Evolutionary conservation across 2,113 vertebrate genomes (phyloP).

Genomic region (Megaptera novaeangliae): DNA sequence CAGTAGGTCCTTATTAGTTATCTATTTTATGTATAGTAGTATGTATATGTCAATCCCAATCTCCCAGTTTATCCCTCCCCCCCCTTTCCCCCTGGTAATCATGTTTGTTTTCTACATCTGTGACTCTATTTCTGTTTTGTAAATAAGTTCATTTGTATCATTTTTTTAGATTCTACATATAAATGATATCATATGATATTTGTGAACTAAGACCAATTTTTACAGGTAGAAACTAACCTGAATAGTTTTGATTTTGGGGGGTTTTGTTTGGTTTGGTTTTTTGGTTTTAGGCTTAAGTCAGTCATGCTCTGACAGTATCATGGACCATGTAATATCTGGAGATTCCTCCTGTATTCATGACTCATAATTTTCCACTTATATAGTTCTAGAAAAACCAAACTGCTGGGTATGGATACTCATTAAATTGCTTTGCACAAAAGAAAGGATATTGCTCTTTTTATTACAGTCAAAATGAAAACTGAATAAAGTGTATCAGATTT

Average conservation of each 20-base stretch:
- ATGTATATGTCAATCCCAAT: not conserved
- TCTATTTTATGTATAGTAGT: not conserved
- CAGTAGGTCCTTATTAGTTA: not conserved
- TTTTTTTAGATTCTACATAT: not conserved
- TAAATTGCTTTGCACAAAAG: not conserved
- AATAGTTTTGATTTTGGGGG: not conserved
- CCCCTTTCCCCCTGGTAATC: not conserved
- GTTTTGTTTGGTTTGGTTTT: not conserved
- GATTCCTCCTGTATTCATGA: not conserved
- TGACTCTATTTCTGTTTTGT: not conserved
- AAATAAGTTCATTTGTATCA: not conserved
- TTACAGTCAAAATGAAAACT: slow-evolving; percentile 30
- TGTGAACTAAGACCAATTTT: not conserved
- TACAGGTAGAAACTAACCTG: not conserved
- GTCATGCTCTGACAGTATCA: not conserved
- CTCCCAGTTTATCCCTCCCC: not conserved
- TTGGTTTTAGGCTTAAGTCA: not conserved
- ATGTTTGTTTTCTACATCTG: not conserved
- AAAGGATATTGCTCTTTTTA: not conserved
- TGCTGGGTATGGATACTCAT: not conserved
- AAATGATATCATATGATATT: not conserved
- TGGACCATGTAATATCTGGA: not conserved
- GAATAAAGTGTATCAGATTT: not conserved
- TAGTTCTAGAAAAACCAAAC: not conserved
- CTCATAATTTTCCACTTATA: not conserved